Evolutionary conservation across 2,113 vertebrate genomes (phyloP), one percentile per base, ranked within the genome.

Genomic region (Tiliqua scincoides): DNA sequence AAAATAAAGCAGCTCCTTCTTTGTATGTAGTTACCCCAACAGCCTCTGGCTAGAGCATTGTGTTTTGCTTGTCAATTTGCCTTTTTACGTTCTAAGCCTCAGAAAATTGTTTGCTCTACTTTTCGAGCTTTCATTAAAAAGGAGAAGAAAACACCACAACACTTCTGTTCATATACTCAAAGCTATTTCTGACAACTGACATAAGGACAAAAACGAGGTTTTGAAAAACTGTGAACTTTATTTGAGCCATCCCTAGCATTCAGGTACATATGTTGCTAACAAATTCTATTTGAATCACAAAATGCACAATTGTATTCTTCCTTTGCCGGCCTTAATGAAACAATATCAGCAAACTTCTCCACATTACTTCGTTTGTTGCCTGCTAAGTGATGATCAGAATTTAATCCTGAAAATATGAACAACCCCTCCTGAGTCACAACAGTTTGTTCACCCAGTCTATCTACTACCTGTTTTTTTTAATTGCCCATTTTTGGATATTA

Each of bases 1-100:
- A 59, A 52, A 89, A 54, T 85, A 61, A 62, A 79, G 86, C 4
- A 32, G 4, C 25, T 17, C 83, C 79, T 87, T 57, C 32, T 85
- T 88, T n/a, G 11, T 77, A 83, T 21, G 18, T 4, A 82, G 30
- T 90, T 89, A 59, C 76, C 89, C n/a, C 35, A 79, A 76, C 20
- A 65, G 77, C 6, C 15, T 87, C 0, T 32, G 71, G 21, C 48
- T 62, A 78, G 40, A 54, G 8, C 20, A 79, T 83, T 87, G n/a
- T 83, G 62, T 20, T 70, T 6, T 73, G 14, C 9, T 59, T 6
- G 4, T 77, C 52, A 63, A 43, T 89, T 85, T 73, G 57, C 20
- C 63, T 62, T 89, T 11, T 0, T 62, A 3, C 9, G 3, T 63
- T 90, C 75, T 84, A 37, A 89, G 79, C 9, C 72, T 48, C 32